Evolutionary conservation across 2,113 vertebrate genomes (phyloP).

Genomic region (Myotis davidii): DNA sequence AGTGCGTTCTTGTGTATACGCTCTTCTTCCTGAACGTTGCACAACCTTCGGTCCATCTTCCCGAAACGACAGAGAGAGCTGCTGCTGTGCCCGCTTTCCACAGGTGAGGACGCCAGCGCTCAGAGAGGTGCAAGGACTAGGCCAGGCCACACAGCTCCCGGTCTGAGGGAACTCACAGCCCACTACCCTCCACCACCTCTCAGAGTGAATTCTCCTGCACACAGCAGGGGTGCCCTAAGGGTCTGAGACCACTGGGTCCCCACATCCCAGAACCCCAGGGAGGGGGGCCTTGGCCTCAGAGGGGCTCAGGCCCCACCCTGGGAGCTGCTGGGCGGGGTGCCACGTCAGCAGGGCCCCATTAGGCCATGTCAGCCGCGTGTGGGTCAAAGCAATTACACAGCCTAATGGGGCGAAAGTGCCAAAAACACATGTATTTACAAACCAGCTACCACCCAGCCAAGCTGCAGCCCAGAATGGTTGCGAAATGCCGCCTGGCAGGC

Average conservation of each 20-base stretch:
- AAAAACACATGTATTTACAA: conserved; percentile 35
- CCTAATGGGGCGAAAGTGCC: neutral
- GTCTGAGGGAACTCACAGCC: neutral
- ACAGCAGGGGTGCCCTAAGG: neutral
- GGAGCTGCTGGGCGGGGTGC: neutral
- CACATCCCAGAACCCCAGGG: neutral
- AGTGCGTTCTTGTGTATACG: rapidly evolving
- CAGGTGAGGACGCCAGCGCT: neutral
- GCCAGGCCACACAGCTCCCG: neutral
- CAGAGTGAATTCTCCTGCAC: neutral
- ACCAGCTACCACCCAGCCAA: neutral
- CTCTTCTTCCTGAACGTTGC: neutral
- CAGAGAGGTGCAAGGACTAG: neutral
- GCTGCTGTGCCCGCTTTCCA: neutral
- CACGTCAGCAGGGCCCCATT: neutral
- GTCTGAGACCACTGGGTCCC: neutral
- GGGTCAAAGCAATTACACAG: neutral
- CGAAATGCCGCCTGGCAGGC: neutral
- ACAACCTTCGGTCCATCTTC: neutral
- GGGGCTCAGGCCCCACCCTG: neutral
- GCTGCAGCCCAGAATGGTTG: neutral
- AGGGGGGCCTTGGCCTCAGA: neutral
- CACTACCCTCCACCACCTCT: rapidly evolving
- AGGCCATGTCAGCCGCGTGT: rapidly evolving
- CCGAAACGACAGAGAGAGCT: neutral